Evolutionary conservation across 1,140 invertebrate species (phyloP), one percentile per base, ranked within the genome.

Genomic region (Pseudomyrmex pallidus): DNA sequence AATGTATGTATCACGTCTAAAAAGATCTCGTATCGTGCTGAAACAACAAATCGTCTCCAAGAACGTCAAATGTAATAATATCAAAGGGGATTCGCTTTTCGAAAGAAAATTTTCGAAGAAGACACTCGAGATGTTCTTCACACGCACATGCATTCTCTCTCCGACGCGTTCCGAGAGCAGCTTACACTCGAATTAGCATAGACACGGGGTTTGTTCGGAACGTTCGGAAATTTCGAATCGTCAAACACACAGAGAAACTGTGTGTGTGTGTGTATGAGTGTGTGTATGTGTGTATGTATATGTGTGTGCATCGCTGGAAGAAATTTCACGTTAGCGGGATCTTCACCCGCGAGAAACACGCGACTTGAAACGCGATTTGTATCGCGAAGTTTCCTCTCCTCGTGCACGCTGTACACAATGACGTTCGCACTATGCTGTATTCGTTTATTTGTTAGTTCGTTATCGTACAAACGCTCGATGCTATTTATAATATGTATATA

Each of bases 391-490:
- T 44, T 50, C 25, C 62, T 64, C 13, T 25, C 66, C 56, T 35
- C 35, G 35, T 35, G 35, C 35, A 52, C 12, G 25, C 48, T 25
- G 17, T 10, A 17, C 17, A 66, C 50, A 10, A 44, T 67, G 15
- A 57, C 20, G 35, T 70, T 54, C 44, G 52, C 50, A 10, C 35
- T 35, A 35, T 20, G 57, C 50, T 48, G 59, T 46, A 15, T 57
- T 54, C 22, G 35, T 80, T 59, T 72, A 72, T 57, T 72, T 35
- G 35, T 35, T 35, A 35, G 35, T 35, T 70, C n/a, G n/a, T 80
- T 78, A 78, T 70, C 76, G 76, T 66, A 59, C 12, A n/a, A 70
- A 72, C 44, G 66, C 44, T 57, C 20, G 35, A 68, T 52, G 57
- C 57, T 4, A 20, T 20, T 9, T 35, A 35, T 35, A 35, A n/a